Percentiles rank a stretch among this genome's conserved stretches.
phyloP scores from a whole-genome alignment of 23 tunicate genomes.

The Styela plicata region DNA sequence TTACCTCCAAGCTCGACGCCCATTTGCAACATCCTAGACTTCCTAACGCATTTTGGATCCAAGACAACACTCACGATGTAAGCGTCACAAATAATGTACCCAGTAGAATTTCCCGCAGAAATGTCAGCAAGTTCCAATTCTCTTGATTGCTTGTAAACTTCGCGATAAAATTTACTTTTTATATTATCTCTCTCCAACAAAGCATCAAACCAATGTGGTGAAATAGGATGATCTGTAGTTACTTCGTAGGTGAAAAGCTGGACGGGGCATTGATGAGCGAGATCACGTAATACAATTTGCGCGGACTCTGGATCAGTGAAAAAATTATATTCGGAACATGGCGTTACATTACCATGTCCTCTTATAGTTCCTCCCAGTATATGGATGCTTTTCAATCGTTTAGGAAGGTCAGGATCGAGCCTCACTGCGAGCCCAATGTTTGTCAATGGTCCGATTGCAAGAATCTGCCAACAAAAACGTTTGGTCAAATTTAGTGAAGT shows the following conservation, averaged over 20 bases:
- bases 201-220: constrained; percentile 2
- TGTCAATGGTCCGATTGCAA: constrained; percentile 28
- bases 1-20: constrained; percentile 22
- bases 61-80: constrained; percentile 1
- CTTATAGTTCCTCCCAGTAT: constrained; percentile 31
- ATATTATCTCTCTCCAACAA: neutral
- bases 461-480: too few relatives aligned
- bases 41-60: neutral
- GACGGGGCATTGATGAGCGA: constrained; percentile 3
- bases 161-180: neutral
- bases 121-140: neutral
- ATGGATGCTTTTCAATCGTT: constrained; percentile 14
- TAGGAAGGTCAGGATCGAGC: constrained; percentile 17
- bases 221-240: constrained; percentile 2
- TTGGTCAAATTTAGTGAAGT: too few relatives aligned
- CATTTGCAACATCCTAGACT: neutral
- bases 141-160: neutral
- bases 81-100: constrained; percentile 23
- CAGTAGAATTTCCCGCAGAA: neutral
- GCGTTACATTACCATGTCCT: constrained; percentile 32
- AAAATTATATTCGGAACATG: constrained; percentile 38
- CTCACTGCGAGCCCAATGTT: constrained; percentile 24
- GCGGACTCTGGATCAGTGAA: constrained; percentile 40
- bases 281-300: neutral
- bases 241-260: constrained; percentile 16